Base-by-base conservation (phyloP, 2,888 invertebrate genomes). In the Gymnosoma rotundatum region DNA sequence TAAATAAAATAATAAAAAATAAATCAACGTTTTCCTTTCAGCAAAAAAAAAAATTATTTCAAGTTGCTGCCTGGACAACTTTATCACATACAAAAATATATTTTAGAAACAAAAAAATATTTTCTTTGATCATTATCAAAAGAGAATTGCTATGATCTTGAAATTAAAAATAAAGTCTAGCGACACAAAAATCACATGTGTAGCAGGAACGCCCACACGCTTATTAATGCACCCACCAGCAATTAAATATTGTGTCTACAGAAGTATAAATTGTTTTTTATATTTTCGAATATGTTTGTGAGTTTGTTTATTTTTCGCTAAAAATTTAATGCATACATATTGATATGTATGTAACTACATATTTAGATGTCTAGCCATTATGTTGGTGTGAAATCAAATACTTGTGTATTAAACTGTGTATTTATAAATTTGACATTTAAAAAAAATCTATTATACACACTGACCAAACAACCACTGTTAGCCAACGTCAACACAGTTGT, bases 81-180 rank as follows among this genome's bases (percentile, higher is more conserved):
- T 36, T 25, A 42, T 42, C 18, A 32, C 18, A 48, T 2, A n/a
- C 1, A 25, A 16, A 48, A 48, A 48, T 36, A n/a, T 42, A 6
- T 45, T 63, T 50, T 75, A 18, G 25, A 4, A 25, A 4, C 25
- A 67, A 67, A 50, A 36, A 5, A 66, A 38, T 66, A 21, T 54
- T 75, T 67, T 67, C 56, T 58, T 66, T 56, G 36, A 66, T 66
- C 20, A 61, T 63, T 12, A 5, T 12, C 42, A 25, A 54, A 61
- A 54, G 45, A 18, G 6, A 38, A 52, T 5, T 50, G 8, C 12
- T 20, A 54, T 56, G 80, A 74, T 80, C 80, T 80, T 80, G 80
- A 80, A 80, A 61, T 54, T 36, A 67, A 80, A 73, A 72, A 70
- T 63, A 73, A 74, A 69, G 48, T 61, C 67, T 67, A 74, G 61